Evolutionary conservation across 2,113 vertebrate genomes (phyloP), one percentile per base, ranked within the genome.

Genomic region (Vanacampus margaritifer): DNA sequence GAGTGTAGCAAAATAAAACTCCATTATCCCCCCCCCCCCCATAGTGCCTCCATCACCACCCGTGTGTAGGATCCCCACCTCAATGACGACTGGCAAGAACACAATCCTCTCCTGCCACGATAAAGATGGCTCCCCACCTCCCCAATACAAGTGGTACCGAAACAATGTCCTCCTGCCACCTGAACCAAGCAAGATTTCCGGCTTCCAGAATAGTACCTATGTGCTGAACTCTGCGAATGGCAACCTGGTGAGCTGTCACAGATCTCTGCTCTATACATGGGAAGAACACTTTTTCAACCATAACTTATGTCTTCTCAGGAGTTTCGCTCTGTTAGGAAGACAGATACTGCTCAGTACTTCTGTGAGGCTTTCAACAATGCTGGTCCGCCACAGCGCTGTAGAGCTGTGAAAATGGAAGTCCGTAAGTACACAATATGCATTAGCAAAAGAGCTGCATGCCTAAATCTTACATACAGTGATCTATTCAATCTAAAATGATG

Each of bases 121-220:
- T 57, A 11, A 0, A 0, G 84, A 74, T 0, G 89, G 86, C 7
- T 93, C 90, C 0, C 92, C 92, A 1, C 69, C 87, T 2, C 68
- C 88, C 50, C 75, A 35, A 6, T 93, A 93, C 70, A 88, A 1
- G 24, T 93, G 92, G 92, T 92, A 72, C 80, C 92, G 85, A 76
- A 63, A 85, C 19, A 19, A 14, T 4, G 36, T 37, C 3, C 91
- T 72, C 0, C 78, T 93, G 32, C 91, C 92, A 1, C 1, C 43
- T 0, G 80, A 92, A 0, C 92, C 92, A 0, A 83, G 12, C 62
- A 87, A 79, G 26, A 84, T 85, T 7, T 1, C 80, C 0, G 62
- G 0, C 46, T 93, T 88, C 79, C 65, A 77, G 63, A 93, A 93
- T 45, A 24, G 72, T 51, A 91, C 88, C 43, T 93, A 92, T 74